A percentile compares a stretch with the other conserved stretches of the same genome.
Conservation (phyloP, 1,140 invertebrate genomes). For the Neodiprion fabricii region DNA sequence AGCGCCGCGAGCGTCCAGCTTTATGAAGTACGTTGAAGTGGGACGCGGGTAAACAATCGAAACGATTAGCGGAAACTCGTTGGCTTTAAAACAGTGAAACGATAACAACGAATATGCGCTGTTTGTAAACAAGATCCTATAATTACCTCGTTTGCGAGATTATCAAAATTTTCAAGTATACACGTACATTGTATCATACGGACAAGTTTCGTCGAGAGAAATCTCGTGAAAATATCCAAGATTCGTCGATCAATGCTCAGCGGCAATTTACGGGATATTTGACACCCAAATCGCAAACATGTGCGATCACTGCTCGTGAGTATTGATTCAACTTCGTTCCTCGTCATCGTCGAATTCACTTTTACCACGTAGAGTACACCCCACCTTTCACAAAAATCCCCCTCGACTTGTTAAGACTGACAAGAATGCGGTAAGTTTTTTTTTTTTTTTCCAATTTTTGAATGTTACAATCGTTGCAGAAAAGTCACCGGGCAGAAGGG, state of each 20-base stretch:
- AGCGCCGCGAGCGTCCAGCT: too few species aligned
- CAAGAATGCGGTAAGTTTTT: not conserved
- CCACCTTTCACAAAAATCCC: not conserved
- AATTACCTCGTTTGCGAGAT: not conserved
- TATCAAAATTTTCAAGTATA: not conserved
- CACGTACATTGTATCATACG: not conserved
- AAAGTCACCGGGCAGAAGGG: constrained; percentile 41
- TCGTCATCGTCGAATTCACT: not conserved
- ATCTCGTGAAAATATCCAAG: not conserved
- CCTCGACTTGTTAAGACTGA: not conserved
- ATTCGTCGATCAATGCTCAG: not conserved
- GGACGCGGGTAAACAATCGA: too few species aligned
- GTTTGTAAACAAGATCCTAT: not conserved
- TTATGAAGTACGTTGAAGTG: too few species aligned
- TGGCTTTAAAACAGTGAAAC: not conserved
- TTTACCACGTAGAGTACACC: not conserved
- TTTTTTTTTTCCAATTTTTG: not conserved
- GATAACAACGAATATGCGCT: not conserved
- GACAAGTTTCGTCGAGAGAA: not conserved
- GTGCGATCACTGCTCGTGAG: constrained; percentile 44
- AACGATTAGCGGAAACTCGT: not conserved
- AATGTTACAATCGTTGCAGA: constrained; percentile 18
- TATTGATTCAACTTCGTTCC: constrained; percentile 1
- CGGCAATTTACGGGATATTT: not conserved
- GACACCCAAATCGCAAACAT: constrained; percentile 19